Percentiles rank a stretch among this genome's conserved stretches.
Evolutionary conservation across 2,113 vertebrate genomes (phyloP).

Genomic region (Sinocyclocheilus maitianheensis): DNA sequence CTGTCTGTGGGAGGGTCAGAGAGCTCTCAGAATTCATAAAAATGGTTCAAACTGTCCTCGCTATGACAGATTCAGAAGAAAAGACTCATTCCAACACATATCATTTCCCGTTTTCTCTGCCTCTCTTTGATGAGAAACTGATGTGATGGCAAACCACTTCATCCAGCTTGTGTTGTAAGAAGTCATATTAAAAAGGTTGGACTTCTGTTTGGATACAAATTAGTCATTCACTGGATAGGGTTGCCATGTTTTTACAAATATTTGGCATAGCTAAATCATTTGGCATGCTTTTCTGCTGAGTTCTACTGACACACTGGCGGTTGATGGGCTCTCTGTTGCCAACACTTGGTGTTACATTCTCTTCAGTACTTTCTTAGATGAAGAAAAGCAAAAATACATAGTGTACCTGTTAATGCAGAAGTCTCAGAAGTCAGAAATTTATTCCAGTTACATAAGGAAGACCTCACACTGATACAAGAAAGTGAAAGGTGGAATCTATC

Average conservation of each 20-base stretch:
- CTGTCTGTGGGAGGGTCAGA: no score
- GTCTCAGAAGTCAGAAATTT: no score
- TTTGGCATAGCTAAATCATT: background rate
- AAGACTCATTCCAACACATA: background rate
- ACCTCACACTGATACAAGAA: no score
- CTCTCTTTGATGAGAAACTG: background rate
- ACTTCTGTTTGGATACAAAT: slow-evolving; percentile 13
- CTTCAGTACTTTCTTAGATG: no score
- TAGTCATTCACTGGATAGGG: background rate
- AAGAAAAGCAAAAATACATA: no score
- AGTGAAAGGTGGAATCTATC: no score
- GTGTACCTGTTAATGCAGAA: no score
- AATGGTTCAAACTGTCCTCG: background rate
- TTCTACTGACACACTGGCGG: slow-evolving; percentile 1
- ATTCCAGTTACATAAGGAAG: no score
- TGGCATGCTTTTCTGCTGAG: background rate
- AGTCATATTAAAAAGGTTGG: background rate
- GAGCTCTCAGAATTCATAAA: no score
- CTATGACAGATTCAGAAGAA: background rate
- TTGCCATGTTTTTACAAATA: background rate
- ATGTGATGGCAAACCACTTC: background rate
- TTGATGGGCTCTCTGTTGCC: background rate
- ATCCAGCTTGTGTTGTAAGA: slow-evolving; percentile 15
- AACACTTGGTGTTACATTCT: background rate
- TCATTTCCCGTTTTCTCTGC: background rate